Base-by-base conservation (phyloP, 2,113 vertebrate genomes). In the Chloropsis hardwickii region DNA sequence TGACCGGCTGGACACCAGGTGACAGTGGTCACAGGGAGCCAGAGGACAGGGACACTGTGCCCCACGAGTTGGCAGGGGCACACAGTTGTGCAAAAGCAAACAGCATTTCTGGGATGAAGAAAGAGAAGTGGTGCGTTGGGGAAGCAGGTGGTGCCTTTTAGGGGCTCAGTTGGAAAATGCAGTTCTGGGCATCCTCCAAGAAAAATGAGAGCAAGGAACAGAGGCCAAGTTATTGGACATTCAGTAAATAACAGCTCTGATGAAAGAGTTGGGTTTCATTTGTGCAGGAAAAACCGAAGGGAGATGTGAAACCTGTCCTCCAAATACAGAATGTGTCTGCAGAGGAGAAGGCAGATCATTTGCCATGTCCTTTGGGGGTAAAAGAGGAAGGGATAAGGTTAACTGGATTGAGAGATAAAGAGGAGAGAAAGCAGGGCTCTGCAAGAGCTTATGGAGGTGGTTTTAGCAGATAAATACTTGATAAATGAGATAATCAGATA, bases 1-100 rank as follows among this genome's bases (percentile, higher is more conserved):
- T 58, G 92, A 84, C 81, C 16, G 0, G 1, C 6, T 14, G 88
- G 88, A n/a, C 90, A 65, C 3, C 2, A 0, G 82, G 94, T 90
- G 64, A 94, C 95, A 76, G 54, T 1, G 23, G 85, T 64, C 24
- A 8, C 9, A 4, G 33, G 27, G 37, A 88, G 58, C 54, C 86
- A 70, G 61, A 58, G 87, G 37, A 85, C 2, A 1, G 84, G 76
- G 64, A 54, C 86, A 86, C 47, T 1, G 1, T 4, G 37, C 42
- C 48, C 71, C 13, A 0, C 51, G 74, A 82, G 76, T 86, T 88
- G 86, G 66, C 67, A 70, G 51, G 12, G 24, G 45, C 91, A 58
- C 4, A 1, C 23, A 7, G 91, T 83, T 97, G 72, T 78, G 92
- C 88, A 78, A 92, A 77, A 78, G 80, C 80, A 93, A 95, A 90